These are phyloP conservation scores for Dendrophyllia cribrosa DNA, from an alignment of 64 coral and sea anemone species.

Conservation along the genomic window DNA sequence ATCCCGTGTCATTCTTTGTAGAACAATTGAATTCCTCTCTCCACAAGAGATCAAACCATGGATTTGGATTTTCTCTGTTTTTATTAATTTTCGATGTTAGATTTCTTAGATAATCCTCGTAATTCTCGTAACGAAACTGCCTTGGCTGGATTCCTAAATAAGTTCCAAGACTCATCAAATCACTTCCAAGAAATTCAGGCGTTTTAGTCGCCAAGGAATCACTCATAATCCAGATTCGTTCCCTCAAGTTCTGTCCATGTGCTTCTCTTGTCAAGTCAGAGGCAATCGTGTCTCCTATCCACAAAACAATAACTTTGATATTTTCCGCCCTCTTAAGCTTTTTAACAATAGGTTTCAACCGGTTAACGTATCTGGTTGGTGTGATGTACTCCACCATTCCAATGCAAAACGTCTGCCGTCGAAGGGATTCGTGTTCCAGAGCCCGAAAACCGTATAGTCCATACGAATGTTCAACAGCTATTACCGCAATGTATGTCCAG, in stretches of 20 bases:
- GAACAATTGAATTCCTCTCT: constrained; percentile 45
- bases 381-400: constrained; percentile 64
- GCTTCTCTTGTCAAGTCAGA: constrained; percentile 60
- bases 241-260: constrained; percentile 2
- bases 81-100: constrained; percentile 27
- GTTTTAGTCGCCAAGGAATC: constrained; percentile 71
- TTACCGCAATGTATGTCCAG: constrained; percentile 72
- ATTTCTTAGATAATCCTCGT: constrained; percentile 47
- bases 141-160: constrained; percentile 65
- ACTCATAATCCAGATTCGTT: constrained; percentile 63
- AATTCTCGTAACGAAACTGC: constrained; percentile 36
- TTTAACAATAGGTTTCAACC: constrained; percentile 27
- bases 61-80: constrained; percentile 1
- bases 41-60: constrained; percentile 56
- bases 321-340: constrained; percentile 47
- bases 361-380: not conserved
- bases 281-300: constrained; percentile 60
- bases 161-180: constrained; percentile 68
- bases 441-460: constrained; percentile 65
- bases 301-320: constrained; percentile 73
- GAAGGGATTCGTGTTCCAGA: constrained; percentile 57
- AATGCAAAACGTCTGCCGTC: constrained; percentile 66
- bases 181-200: constrained; percentile 63
- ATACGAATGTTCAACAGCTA: constrained; percentile 77
- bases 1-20: constrained; percentile 5